phyloP scores from a whole-genome alignment of 2,888 invertebrate species.

The Phortica magna region DNA sequence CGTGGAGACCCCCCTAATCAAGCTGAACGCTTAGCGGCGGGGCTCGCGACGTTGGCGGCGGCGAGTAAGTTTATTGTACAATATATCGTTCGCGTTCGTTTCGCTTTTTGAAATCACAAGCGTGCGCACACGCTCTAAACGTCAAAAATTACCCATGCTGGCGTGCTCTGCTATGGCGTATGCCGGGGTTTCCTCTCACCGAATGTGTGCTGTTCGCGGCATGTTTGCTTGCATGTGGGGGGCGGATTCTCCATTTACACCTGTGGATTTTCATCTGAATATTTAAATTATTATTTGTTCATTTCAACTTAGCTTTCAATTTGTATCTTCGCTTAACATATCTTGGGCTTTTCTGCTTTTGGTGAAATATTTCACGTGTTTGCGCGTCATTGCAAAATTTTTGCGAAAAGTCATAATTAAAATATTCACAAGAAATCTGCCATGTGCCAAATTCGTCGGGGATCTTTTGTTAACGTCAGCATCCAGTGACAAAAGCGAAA shows the following conservation, averaged over 20 bases:
- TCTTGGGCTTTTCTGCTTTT: conserved; percentile 11
- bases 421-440: no score
- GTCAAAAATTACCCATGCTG: conserved; percentile 20
- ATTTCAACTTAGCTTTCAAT: not conserved
- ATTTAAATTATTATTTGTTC: not conserved
- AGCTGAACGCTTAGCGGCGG: conserved; percentile 26
- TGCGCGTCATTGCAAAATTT: conserved; percentile 19
- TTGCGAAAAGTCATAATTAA: no score
- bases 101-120: not conserved
- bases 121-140: conserved; percentile 23
- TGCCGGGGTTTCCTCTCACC: conserved; percentile 66
- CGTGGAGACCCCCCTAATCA: conserved; percentile 35
- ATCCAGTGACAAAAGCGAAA: no score
- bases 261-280: conserved; percentile 11
- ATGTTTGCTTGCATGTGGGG: conserved; percentile 51
- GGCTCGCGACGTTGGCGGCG: conserved; percentile 28
- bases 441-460: no score
- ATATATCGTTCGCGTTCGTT: conserved; percentile 3
- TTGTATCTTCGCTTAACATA: no score
- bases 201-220: conserved; percentile 31
- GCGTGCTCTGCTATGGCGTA: not conserved
- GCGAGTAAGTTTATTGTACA: not conserved
- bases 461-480: no score
- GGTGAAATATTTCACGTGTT: not conserved
- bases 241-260: conserved; percentile 20